Evolutionary conservation across 30 jellyfish, hydroid and myxozoan species (phyloP).

Genomic region (Hydra vulgaris): DNA sequence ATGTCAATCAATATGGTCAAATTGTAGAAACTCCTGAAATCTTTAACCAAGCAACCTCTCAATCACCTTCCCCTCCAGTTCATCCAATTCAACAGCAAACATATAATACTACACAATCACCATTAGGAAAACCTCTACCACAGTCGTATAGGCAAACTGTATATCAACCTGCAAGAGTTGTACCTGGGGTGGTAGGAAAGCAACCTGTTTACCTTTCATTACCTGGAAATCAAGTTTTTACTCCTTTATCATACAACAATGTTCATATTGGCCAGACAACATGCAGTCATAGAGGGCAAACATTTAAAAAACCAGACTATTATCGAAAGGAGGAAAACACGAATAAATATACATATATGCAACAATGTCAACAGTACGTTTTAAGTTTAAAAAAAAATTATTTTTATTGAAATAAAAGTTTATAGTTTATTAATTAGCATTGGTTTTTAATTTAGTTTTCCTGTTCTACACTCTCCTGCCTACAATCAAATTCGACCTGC

Average conservation of each 20-base stretch:
- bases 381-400: no score
- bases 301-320: not conserved
- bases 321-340: not conserved
- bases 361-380: not conserved
- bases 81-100: constrained; percentile 12
- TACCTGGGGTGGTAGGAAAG: not conserved
- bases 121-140: not conserved
- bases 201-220: not conserved
- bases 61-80: constrained; percentile 20
- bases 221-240: not conserved
- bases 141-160: constrained; percentile 13
- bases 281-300: not conserved
- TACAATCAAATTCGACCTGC: not conserved
- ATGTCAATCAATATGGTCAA: constrained; percentile 25
- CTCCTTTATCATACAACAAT: not conserved
- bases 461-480: not conserved
- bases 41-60: constrained; percentile 1
- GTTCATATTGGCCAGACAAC: not conserved
- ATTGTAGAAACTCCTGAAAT: constrained; percentile 8
- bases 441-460: not conserved
- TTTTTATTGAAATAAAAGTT: not conserved
- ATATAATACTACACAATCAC: constrained; percentile 12
- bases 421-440: not conserved
- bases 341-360: not conserved
- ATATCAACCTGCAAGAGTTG: constrained; percentile 16